phyloP scores from a whole-genome alignment of 2,113 vertebrate species.

The Syrmaticus mikado region DNA sequence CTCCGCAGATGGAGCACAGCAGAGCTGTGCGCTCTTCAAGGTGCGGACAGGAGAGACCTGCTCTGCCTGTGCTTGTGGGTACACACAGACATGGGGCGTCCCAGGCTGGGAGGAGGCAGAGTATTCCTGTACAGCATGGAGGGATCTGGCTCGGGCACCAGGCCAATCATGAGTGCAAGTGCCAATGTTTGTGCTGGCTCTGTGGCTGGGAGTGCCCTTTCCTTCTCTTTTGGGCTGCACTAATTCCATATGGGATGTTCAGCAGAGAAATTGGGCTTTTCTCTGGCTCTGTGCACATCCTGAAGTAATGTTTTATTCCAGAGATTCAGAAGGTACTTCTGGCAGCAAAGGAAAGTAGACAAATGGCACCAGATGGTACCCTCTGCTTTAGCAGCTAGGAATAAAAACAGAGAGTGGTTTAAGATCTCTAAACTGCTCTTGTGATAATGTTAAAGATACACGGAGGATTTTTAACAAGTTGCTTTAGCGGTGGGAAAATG shows the following conservation, averaged over 20 bases:
- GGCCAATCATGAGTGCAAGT: not conserved
- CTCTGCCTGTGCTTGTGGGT: fast-evolving
- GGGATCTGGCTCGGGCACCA: fast-evolving
- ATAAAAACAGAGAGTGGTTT: not conserved
- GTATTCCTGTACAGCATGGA: not conserved
- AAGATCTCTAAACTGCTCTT: not conserved
- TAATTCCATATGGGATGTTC: not conserved
- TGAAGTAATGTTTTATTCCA: not conserved
- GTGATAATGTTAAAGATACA: not conserved
- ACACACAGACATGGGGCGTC: fast-evolving
- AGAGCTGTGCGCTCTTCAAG: fast-evolving
- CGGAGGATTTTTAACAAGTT: not conserved
- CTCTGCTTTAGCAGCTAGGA: not conserved
- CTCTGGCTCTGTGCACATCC: not conserved
- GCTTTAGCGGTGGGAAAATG: not conserved
- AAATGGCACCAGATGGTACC: not conserved
- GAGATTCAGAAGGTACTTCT: not conserved
- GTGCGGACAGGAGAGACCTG: fast-evolving
- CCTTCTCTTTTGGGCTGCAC: not conserved
- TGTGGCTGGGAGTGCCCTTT: fast-evolving
- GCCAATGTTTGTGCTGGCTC: fast-evolving
- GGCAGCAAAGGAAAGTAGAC: not conserved
- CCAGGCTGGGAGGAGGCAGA: fast-evolving
- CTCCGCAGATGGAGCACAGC: fast-evolving
- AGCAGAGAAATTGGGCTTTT: not conserved